Percentiles rank a stretch among this genome's conserved stretches.
Conservation (phyloP, 2,888 invertebrate species). For the Hylaea fasciaria region DNA sequence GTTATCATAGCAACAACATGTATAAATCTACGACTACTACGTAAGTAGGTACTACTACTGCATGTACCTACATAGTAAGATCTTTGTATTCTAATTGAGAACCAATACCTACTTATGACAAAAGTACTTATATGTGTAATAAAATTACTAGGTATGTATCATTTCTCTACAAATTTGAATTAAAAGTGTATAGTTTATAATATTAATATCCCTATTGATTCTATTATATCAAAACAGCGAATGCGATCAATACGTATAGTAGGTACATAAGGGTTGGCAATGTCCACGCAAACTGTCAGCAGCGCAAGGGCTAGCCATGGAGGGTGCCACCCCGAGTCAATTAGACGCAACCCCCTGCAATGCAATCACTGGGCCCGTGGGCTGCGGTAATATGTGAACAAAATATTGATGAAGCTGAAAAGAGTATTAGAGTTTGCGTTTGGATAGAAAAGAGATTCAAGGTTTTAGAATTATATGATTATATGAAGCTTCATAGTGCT, state of each 20-base stretch:
- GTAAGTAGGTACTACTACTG: no score
- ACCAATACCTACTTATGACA: no score
- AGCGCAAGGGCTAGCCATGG: conserved; percentile 40
- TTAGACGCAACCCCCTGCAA: conserved; percentile 46
- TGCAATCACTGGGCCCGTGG: conserved; percentile 34
- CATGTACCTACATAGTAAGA: no score
- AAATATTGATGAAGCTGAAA: conserved; percentile 16
- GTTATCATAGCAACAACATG: no score
- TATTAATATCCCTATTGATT: not conserved
- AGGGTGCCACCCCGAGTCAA: conserved; percentile 42
- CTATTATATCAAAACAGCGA: conserved; percentile 1
- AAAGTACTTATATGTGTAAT: no score
- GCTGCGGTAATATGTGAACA: conserved; percentile 3
- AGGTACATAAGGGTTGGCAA: conserved; percentile 27
- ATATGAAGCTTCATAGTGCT: no score
- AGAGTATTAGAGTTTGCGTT: not conserved
- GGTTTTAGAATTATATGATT: no score
- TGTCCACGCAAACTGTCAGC: conserved; percentile 40
- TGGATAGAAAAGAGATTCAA: not conserved
- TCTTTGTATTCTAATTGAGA: no score
- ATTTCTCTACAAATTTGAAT: no score
- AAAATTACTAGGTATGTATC: no score
- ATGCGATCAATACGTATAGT: conserved; percentile 34
- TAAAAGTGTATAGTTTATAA: no score
- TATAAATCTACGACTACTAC: no score